A percentile compares a stretch with the other conserved stretches of the same genome.
These are phyloP conservation scores for Halocynthia aurantium DNA, from an alignment of 23 tunicate species.

Conservation along the genomic window DNA sequence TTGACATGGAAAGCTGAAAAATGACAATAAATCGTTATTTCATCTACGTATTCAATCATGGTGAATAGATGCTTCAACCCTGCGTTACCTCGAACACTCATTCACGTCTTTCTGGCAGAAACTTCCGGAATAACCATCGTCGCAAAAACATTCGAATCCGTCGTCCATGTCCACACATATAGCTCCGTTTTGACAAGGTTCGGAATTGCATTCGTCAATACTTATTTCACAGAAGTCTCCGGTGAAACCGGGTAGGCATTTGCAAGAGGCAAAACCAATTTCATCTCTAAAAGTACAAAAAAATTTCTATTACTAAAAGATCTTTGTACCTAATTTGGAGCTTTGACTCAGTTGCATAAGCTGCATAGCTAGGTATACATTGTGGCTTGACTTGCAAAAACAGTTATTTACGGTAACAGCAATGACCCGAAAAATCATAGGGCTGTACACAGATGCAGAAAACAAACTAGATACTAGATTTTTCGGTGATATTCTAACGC, in stretches of 20 bases:
- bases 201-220: slow-evolving; percentile 19
- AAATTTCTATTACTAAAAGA: no score
- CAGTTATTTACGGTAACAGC: no score
- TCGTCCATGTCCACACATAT: slow-evolving; percentile 26
- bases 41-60: background rate
- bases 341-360: no score
- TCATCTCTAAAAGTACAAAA: background rate
- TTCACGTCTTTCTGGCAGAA: background rate
- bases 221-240: slow-evolving; percentile 22
- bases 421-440: no score
- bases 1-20: slow-evolving; percentile 12
- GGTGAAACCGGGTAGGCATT: slow-evolving; percentile 14
- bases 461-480: no score
- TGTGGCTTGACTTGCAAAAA: no score
- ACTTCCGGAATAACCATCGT: slow-evolving; percentile 8
- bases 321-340: no score
- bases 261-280: slow-evolving; percentile 14
- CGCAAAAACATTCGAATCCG: background rate
- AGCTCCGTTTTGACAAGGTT: slow-evolving; percentile 25
- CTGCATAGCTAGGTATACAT: no score
- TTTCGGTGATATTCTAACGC: no score
- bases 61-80: background rate
- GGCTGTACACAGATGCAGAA: no score
- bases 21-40: background rate
- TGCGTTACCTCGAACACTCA: background rate